These are phyloP conservation scores for Ostrea edulis DNA, from an alignment of 1,140 invertebrate species.

Conservation along the genomic window DNA sequence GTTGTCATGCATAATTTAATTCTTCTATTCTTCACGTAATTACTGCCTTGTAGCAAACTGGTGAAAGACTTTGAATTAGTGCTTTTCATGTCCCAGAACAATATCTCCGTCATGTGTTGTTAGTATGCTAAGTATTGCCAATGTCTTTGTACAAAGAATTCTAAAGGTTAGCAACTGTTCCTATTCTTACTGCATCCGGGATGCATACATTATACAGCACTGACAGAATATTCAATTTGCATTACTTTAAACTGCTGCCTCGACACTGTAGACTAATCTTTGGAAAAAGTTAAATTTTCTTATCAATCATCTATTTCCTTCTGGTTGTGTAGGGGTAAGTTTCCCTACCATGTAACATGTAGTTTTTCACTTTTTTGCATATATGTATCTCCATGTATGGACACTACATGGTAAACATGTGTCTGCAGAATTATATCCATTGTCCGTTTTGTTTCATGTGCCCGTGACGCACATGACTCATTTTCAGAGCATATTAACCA, in stretches of 20 bases:
- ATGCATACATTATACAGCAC: background rate
- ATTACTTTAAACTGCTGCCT: too few relatives aligned
- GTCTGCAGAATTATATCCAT: background rate
- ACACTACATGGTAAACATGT: background rate
- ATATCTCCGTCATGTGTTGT: background rate
- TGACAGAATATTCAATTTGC: background rate
- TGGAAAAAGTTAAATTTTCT: too few relatives aligned
- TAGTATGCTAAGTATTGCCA: background rate
- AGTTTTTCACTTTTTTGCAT: background rate
- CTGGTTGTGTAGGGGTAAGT: background rate
- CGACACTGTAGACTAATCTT: too few relatives aligned
- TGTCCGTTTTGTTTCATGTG: background rate
- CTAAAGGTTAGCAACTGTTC: background rate
- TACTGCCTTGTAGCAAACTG: background rate
- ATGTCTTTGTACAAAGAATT: background rate
- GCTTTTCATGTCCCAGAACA: background rate
- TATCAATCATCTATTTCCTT: too few relatives aligned
- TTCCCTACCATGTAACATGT: background rate
- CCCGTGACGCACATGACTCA: background rate
- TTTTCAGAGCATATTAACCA: background rate
- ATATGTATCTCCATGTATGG: background rate
- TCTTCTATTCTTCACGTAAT: slow-evolving; percentile 3
- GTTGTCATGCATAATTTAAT: slow-evolving; percentile 1
- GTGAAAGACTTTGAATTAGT: slow-evolving; percentile 6
- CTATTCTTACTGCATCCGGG: background rate